These are phyloP conservation scores for Lasioglossum figueresi DNA, from an alignment of 2,888 invertebrate genomes.

Conservation along the genomic window DNA sequence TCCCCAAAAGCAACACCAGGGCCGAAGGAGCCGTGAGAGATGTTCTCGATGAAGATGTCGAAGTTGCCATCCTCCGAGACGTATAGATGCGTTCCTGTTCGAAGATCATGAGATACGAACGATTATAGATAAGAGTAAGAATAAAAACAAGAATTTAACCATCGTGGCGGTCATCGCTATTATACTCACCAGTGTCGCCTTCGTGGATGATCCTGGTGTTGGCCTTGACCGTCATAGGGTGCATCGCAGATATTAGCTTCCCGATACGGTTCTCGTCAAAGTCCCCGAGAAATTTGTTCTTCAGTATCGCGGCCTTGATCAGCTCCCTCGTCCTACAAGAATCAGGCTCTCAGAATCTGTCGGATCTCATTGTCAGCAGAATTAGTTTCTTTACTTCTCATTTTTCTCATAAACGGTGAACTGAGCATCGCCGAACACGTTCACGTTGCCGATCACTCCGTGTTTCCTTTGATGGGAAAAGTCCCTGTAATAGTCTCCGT, in stretches of 20 bases:
- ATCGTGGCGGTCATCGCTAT: background rate
- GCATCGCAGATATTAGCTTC: conserved; percentile 92
- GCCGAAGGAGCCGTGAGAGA: conserved; percentile 90
- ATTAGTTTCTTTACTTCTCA: conserved; percentile 60
- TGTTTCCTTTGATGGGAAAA: conserved; percentile 66
- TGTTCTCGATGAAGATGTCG: conserved; percentile 92
- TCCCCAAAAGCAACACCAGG: conserved; percentile 95
- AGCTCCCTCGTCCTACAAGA: conserved; percentile 45
- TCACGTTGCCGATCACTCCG: conserved; percentile 69
- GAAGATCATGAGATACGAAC: background rate
- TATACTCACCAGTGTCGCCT: conserved; percentile 87
- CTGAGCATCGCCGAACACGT: conserved; percentile 36
- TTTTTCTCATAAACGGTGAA: conserved; percentile 59
- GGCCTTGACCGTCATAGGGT: conserved; percentile 87
- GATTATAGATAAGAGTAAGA: background rate
- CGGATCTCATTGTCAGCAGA: background rate
- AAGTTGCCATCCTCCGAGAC: conserved; percentile 93
- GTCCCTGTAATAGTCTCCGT: conserved; percentile 63
- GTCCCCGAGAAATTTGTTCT: conserved; percentile 92
- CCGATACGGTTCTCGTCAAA: conserved; percentile 89
- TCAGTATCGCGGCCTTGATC: conserved; percentile 87
- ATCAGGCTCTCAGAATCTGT: background rate
- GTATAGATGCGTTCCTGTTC: conserved; percentile 90
- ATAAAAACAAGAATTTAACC: background rate
- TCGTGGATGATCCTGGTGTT: conserved; percentile 90